phyloP scores from a whole-genome alignment of 1,140 invertebrate genomes.

The Apocrypta bakeri region DNA sequence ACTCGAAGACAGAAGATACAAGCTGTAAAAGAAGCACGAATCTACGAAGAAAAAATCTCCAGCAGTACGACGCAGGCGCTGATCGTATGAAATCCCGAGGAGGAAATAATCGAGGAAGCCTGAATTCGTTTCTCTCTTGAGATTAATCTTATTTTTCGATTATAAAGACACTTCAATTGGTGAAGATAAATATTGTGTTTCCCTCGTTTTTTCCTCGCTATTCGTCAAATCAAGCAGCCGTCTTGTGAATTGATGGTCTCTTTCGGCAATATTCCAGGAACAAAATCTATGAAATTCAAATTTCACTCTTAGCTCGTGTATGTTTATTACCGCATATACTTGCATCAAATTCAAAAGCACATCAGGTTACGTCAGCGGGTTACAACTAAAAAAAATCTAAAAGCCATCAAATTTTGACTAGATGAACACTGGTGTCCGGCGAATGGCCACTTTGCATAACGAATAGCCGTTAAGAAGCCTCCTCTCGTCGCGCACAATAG shows the following conservation, averaged over 20 bases:
- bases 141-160: no score
- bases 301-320: no score
- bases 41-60: not conserved
- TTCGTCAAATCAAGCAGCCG: no score
- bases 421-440: not conserved
- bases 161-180: not conserved
- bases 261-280: no score
- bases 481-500: not conserved
- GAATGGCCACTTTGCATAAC: constrained; percentile 34
- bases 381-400: not conserved
- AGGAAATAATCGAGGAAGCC: no score
- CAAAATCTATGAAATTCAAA: no score
- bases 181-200: not conserved
- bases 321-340: no score
- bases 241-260: no score
- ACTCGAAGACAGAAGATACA: not conserved
- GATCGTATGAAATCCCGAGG: no score
- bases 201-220: no score
- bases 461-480: constrained; percentile 6
- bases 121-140: not conserved
- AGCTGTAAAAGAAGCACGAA: not conserved
- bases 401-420: not conserved
- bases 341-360: no score
- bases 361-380: no score
- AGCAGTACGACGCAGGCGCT: not conserved